Evolutionary conservation across 2,888 invertebrate species (phyloP).

Genomic region (Dioctria linearis): DNA sequence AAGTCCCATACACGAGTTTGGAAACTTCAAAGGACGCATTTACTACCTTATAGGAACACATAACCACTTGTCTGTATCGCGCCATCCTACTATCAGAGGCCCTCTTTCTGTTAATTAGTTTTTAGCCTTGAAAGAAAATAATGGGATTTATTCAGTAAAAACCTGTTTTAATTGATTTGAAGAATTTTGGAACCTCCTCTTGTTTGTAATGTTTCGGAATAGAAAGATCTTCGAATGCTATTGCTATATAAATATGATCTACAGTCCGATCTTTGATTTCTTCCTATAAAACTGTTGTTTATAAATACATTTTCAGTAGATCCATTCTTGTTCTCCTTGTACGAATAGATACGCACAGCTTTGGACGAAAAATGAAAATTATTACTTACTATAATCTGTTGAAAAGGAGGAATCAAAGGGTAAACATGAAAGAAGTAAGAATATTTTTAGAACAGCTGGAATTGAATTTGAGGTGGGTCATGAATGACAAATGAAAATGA

Average conservation of each 20-base stretch:
- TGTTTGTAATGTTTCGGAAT: constrained; percentile 90
- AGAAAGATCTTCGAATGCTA: constrained; percentile 86
- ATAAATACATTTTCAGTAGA: constrained; percentile 85
- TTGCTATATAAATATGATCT: constrained; percentile 88
- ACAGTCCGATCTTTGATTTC: constrained; percentile 81
- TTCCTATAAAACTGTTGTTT: constrained; percentile 71
- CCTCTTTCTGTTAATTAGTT: constrained; percentile 76
- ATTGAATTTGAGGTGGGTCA: no score
- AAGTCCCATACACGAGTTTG: constrained; percentile 92
- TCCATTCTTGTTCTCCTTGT: constrained; percentile 92
- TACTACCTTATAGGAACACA: constrained; percentile 95
- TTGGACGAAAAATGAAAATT: constrained; percentile 79
- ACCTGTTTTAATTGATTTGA: constrained; percentile 84
- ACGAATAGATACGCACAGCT: constrained; percentile 87
- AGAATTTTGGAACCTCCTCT: constrained; percentile 89
- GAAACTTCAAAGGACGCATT: constrained; percentile 89
- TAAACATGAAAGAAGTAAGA: constrained; percentile 40
- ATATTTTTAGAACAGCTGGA: not conserved
- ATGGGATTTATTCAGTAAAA: constrained; percentile 13
- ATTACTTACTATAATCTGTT: constrained; percentile 81
- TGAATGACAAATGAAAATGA: no score
- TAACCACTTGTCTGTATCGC: constrained; percentile 80
- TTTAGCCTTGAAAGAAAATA: not conserved
- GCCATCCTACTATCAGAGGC: constrained; percentile 88
- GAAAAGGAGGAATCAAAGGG: not conserved